phyloP scores from a whole-genome alignment of 2,888 invertebrate genomes.

The Ecdyonurus torrentis region DNA sequence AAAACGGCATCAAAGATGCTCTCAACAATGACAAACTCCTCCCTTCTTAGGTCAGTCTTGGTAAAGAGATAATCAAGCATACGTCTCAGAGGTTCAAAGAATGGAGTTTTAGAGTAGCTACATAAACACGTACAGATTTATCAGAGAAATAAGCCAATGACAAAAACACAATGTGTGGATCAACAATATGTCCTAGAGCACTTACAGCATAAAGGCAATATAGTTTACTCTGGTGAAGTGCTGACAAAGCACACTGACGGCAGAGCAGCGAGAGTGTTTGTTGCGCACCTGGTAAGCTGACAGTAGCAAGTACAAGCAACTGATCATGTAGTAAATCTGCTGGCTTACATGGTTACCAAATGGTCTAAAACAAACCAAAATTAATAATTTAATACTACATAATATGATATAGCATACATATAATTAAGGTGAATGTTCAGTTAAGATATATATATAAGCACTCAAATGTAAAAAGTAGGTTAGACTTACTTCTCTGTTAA shows the following conservation, averaged over 20 bases:
- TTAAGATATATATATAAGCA: background rate
- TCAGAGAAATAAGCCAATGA: no score
- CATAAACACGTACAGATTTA: background rate
- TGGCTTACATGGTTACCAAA: background rate
- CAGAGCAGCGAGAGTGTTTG: background rate
- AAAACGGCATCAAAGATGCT: background rate
- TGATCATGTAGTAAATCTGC: background rate
- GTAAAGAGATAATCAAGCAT: background rate
- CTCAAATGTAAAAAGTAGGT: background rate
- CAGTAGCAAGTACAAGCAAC: background rate
- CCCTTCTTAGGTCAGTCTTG: background rate
- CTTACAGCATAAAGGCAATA: background rate
- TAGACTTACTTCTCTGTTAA: background rate
- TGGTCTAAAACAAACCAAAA: background rate
- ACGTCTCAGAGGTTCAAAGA: background rate
- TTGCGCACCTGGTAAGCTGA: background rate
- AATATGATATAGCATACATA: no score
- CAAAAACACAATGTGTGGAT: no score
- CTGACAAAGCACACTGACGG: background rate
- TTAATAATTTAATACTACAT: no score
- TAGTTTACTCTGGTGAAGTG: background rate
- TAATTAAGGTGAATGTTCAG: no score
- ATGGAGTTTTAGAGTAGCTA: background rate
- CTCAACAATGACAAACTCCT: conserved; percentile 1
- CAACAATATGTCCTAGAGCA: no score